These are phyloP conservation scores for Xiphophorus couchianus DNA, from an alignment of 2,113 vertebrate species.

Conservation along the genomic window DNA sequence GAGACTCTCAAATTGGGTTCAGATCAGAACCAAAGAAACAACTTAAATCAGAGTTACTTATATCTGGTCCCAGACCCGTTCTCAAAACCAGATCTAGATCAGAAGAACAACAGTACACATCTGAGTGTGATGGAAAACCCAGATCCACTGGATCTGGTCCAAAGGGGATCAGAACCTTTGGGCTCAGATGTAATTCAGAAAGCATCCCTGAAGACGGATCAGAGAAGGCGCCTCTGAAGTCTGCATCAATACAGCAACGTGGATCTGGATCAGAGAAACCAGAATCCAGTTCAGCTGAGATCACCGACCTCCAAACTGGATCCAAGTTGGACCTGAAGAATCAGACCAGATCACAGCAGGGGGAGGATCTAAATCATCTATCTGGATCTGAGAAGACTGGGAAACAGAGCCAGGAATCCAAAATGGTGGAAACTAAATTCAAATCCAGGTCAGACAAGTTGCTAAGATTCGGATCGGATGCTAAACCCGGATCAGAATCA, in stretches of 20 bases:
- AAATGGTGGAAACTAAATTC: neutral
- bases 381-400: neutral
- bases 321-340: neutral
- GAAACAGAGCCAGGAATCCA: neutral
- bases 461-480: neutral
- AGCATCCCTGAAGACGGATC: too few relatives aligned
- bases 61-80: neutral
- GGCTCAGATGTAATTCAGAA: too few relatives aligned
- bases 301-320: neutral
- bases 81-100: neutral
- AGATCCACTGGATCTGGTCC: neutral
- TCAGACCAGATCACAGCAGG: neutral
- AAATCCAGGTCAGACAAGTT: too few relatives aligned
- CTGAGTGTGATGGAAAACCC: neutral
- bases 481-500: neutral
- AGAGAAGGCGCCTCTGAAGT: too few relatives aligned
- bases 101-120: neutral
- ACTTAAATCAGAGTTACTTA: neutral
- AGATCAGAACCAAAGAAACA: neutral
- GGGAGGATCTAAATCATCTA: neutral
- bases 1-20: neutral
- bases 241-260: too few relatives aligned
- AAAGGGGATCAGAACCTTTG: neutral
- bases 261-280: neutral
- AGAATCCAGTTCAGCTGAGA: neutral